Conservation (phyloP, 2,888 invertebrate genomes). For the Rhagophthalmus giganteus region DNA sequence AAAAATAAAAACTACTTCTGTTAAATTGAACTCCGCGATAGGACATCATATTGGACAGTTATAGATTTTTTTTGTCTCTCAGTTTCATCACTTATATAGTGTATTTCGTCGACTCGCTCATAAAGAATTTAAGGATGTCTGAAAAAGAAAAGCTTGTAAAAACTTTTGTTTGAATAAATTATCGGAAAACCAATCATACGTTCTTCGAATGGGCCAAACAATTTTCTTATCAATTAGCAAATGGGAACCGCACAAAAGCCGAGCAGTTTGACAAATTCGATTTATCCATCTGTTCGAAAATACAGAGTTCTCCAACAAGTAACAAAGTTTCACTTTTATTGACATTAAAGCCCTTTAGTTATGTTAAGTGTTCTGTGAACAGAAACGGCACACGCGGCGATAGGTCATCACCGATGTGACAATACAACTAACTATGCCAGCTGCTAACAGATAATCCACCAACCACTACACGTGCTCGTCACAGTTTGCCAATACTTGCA, state of each 20-base stretch:
- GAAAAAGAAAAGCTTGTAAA: too few relatives aligned
- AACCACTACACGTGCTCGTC: slow-evolving; percentile 27
- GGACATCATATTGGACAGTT: too few relatives aligned
- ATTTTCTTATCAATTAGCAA: not conserved
- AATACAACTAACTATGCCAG: slow-evolving; percentile 23
- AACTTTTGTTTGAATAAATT: too few relatives aligned
- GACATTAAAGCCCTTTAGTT: too few relatives aligned
- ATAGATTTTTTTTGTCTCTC: too few relatives aligned
- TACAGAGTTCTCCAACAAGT: not conserved
- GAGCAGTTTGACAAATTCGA: not conserved
- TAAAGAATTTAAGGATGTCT: too few relatives aligned
- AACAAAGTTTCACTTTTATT: not conserved
- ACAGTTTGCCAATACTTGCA: slow-evolving; percentile 27
- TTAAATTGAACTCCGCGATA: too few relatives aligned
- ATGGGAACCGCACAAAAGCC: not conserved
- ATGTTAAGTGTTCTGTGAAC: slow-evolving; percentile 3
- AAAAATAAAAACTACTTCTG: too few relatives aligned
- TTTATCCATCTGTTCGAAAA: not conserved
- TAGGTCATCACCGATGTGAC: slow-evolving; percentile 27
- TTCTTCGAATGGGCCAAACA: too few relatives aligned
- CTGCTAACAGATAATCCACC: slow-evolving; percentile 23
- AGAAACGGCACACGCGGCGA: slow-evolving; percentile 11
- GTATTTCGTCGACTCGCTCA: too few relatives aligned
- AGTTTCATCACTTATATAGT: too few relatives aligned
- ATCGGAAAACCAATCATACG: too few relatives aligned